phyloP scores from a whole-genome alignment of 37 sponge, comb jelly and placozoan genomes.

The Axinella damicornis region DNA sequence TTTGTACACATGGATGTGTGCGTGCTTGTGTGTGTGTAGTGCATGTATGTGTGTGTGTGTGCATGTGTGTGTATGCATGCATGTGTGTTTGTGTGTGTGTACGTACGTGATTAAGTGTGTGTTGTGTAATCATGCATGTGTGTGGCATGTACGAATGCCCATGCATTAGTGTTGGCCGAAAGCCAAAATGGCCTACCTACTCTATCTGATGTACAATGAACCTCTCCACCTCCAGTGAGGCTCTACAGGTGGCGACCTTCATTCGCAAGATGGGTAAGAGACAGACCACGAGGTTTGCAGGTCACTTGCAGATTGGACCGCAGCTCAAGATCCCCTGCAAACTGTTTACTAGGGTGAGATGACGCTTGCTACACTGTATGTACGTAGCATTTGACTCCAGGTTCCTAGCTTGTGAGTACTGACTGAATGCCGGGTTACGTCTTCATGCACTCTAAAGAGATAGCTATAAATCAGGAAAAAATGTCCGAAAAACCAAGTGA shows the following conservation, averaged over 20 bases:
- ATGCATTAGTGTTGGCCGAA: too few relatives aligned
- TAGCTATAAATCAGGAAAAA: too few relatives aligned
- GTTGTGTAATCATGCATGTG: too few relatives aligned
- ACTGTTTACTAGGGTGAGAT: slow-evolving; percentile 80
- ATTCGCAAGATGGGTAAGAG: slow-evolving; percentile 74
- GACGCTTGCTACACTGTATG: background rate
- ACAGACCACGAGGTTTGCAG: slow-evolving; percentile 86
- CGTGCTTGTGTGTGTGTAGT: slow-evolving; percentile 3
- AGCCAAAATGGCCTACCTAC: too few relatives aligned
- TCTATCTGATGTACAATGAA: too few relatives aligned
- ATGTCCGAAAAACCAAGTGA: too few relatives aligned
- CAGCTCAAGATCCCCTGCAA: slow-evolving; percentile 81
- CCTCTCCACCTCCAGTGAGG: slow-evolving; percentile 51
- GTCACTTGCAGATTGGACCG: slow-evolving; percentile 80
- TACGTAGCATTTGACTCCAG: background rate
- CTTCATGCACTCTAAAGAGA: too few relatives aligned
- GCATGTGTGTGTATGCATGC: background rate
- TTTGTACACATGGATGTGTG: slow-evolving; percentile 59
- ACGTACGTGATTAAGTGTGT: too few relatives aligned
- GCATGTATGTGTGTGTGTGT: background rate
- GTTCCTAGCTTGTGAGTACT: too few relatives aligned
- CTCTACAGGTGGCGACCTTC: slow-evolving; percentile 58
- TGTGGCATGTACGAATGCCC: too few relatives aligned
- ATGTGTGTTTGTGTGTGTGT: background rate
- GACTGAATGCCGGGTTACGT: too few relatives aligned